phyloP scores from a whole-genome alignment of 2,113 vertebrate genomes.

The Martes martes region DNA sequence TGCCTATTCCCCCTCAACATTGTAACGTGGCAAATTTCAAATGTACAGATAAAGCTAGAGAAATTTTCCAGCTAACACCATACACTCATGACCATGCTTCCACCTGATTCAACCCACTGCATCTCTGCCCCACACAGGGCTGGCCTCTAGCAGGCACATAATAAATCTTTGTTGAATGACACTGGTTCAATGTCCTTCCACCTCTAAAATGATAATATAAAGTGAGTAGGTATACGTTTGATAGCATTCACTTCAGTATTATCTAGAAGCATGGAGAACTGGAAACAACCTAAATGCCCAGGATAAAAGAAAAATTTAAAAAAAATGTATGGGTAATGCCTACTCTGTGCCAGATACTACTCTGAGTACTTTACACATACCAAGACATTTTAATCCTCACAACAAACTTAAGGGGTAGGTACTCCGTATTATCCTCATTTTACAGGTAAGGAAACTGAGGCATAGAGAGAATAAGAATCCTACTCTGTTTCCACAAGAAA shows the following conservation, averaged over 20 bases:
- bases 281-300: not conserved
- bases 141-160: accelerated
- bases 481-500: not conserved
- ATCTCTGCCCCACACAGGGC: not conserved
- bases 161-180: not conserved
- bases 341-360: not conserved
- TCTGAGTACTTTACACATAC: not conserved
- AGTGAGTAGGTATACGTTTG: accelerated
- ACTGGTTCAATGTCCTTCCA: not conserved
- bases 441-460: not conserved
- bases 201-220: not conserved
- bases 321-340: too few relatives aligned
- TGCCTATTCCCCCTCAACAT: not conserved
- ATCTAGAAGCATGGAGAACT: accelerated
- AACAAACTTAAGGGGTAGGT: too few relatives aligned
- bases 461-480: not conserved
- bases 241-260: not conserved
- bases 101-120: not conserved
- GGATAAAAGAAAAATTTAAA: not conserved
- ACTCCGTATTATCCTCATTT: not conserved
- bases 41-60: not conserved
- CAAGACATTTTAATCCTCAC: not conserved
- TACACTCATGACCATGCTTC: not conserved
- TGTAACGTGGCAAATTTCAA: not conserved
- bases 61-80: not conserved